Percentiles rank a stretch among this genome's conserved stretches.
phyloP scores from a whole-genome alignment of 2,113 vertebrate genomes.

The Pollachius pollachius region DNA sequence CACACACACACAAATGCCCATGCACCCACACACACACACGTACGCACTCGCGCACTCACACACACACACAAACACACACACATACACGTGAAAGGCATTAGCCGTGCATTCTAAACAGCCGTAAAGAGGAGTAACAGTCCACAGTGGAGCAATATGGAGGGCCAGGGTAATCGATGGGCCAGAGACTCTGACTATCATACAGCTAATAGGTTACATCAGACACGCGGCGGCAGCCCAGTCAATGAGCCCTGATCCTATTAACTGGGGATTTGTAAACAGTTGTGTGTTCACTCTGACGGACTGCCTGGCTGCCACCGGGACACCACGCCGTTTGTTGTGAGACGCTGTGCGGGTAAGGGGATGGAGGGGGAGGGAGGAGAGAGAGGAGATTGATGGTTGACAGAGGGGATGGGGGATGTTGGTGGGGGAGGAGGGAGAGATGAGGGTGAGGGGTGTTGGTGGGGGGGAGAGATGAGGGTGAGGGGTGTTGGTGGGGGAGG shows the following conservation, averaged over 20 bases:
- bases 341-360: too few relatives aligned
- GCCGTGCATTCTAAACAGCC: conserved; percentile 61
- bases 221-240: conserved; percentile 67
- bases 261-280: conserved; percentile 77
- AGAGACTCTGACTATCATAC: conserved; percentile 73
- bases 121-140: conserved; percentile 67
- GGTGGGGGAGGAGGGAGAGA: too few relatives aligned
- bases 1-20: not conserved
- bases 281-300: conserved; percentile 66
- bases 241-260: conserved; percentile 78
- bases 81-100: conserved; percentile 45
- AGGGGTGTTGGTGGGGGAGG: too few relatives aligned
- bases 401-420: too few relatives aligned
- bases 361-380: too few relatives aligned
- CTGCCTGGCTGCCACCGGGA: conserved; percentile 41
- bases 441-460: too few relatives aligned
- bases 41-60: conserved; percentile 13
- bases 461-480: too few relatives aligned
- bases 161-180: conserved; percentile 68
- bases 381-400: too few relatives aligned
- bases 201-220: conserved; percentile 78
- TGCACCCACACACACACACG: conserved; percentile 8
- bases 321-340: not conserved
- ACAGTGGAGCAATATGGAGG: conserved; percentile 68
- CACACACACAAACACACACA: conserved; percentile 24